Percentiles rank a stretch among this genome's conserved stretches.
Evolutionary conservation across 2,113 vertebrate species (phyloP).

Genomic region (Antidorcas marsupialis): DNA sequence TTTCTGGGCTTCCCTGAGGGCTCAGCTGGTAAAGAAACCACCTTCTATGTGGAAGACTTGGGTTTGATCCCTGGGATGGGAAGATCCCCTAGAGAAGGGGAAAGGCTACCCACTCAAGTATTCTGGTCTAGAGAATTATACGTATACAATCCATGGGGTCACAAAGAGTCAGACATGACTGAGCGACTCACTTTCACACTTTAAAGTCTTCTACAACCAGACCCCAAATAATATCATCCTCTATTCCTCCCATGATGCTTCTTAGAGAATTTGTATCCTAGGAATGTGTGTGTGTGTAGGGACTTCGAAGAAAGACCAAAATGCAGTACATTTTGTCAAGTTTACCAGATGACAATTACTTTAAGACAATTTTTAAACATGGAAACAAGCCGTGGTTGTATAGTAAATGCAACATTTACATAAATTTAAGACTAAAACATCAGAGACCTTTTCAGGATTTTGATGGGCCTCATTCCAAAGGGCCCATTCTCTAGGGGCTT

Average conservation of each 20-base stretch:
- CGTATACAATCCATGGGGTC: not conserved
- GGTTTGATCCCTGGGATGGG: not conserved
- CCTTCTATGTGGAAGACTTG: not conserved
- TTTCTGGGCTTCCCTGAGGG: not conserved
- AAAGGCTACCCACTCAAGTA: not conserved
- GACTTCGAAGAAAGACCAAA: not conserved
- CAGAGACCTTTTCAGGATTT: not conserved
- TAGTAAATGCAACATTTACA: not conserved
- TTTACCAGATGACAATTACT: not conserved
- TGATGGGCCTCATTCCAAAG: not conserved
- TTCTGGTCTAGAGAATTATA: not conserved
- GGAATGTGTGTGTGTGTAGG: not conserved
- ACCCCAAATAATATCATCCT: not conserved
- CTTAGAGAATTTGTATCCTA: not conserved
- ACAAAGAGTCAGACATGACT: not conserved
- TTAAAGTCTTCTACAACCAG: not conserved
- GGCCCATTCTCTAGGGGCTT: not conserved
- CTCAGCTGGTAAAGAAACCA: not conserved
- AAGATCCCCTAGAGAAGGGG: not conserved
- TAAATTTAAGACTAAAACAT: not conserved
- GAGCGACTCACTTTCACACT: not conserved
- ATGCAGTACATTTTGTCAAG: not conserved
- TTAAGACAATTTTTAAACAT: not conserved
- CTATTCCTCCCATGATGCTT: not conserved
- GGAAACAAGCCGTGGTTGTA: not conserved